Conservation (phyloP, 2,888 invertebrate species). For the Plebejus melissa region DNA sequence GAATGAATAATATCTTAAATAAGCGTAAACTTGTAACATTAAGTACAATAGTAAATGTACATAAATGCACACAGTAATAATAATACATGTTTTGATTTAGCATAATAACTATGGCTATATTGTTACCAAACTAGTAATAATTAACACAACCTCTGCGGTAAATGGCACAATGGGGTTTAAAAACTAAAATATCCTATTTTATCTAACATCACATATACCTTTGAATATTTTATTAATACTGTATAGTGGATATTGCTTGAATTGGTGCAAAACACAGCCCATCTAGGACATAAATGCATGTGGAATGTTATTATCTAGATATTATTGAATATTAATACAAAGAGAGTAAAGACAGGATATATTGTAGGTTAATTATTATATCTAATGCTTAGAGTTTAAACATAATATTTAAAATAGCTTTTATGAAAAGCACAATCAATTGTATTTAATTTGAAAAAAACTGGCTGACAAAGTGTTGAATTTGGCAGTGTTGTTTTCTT, state of each 20-base stretch:
- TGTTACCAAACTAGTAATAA: slow-evolving; percentile 27
- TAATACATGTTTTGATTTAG: slow-evolving; percentile 3
- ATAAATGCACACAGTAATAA: slow-evolving; percentile 30
- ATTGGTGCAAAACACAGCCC: slow-evolving; percentile 50
- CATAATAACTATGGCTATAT: neutral
- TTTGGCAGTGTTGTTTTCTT: neutral
- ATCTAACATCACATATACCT: slow-evolving; percentile 30
- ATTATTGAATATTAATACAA: neutral
- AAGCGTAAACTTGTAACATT: slow-evolving; percentile 23
- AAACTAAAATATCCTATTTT: slow-evolving; percentile 17
- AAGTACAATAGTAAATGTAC: slow-evolving; percentile 28
- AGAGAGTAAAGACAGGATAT: neutral
- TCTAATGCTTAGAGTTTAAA: neutral
- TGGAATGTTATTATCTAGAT: slow-evolving; percentile 25
- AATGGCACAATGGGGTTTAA: slow-evolving; percentile 29
- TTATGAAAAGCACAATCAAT: neutral
- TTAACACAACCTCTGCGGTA: slow-evolving; percentile 29
- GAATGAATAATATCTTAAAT: slow-evolving; percentile 7
- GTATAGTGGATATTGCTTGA: slow-evolving; percentile 46
- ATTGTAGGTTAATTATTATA: neutral
- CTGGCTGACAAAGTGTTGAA: neutral
- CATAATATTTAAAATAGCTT: neutral
- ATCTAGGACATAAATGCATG: slow-evolving; percentile 29
- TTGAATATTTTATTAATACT: slow-evolving; percentile 52
- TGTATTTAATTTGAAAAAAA: neutral